Evolutionary conservation across 1,140 invertebrate genomes (phyloP).

Genomic region (Chelonus insularis): DNA sequence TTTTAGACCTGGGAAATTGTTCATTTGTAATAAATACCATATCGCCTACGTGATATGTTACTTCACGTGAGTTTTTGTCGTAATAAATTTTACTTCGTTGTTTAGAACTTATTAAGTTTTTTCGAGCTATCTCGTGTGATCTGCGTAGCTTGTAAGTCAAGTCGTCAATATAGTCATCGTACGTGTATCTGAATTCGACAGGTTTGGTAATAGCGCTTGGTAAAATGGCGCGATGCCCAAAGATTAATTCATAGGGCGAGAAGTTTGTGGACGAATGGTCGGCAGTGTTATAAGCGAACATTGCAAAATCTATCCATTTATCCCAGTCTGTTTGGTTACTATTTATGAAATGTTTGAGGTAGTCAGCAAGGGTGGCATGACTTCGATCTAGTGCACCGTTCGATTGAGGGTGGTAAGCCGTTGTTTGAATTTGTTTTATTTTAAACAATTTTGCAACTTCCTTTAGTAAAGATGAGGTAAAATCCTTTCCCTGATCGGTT

Average conservation of each 20-base stretch:
- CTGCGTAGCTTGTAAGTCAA: conserved; percentile 1
- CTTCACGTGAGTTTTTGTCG: not conserved
- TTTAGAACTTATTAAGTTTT: not conserved
- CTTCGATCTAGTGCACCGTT: conserved; percentile 35
- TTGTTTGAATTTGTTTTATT: conserved; percentile 32
- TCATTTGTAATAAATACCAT: conserved; percentile 3
- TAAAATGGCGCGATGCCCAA: conserved; percentile 5
- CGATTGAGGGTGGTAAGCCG: conserved; percentile 36
- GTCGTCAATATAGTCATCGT: not conserved
- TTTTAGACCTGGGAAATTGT: conserved; percentile 3
- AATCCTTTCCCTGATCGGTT: conserved; percentile 43
- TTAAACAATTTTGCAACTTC: conserved; percentile 34
- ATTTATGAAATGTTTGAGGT: conserved; percentile 35
- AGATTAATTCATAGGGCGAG: conserved; percentile 17
- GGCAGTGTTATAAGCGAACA: conserved; percentile 25
- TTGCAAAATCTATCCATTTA: conserved; percentile 34
- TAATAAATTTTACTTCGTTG: conserved; percentile 12
- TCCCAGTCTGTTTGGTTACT: conserved; percentile 45
- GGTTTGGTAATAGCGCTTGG: not conserved
- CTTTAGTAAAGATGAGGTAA: conserved; percentile 36
- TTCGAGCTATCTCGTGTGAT: not conserved
- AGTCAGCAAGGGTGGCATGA: conserved; percentile 34
- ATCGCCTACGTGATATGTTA: conserved; percentile 9
- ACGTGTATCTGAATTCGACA: too few species aligned
- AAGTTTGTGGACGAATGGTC: conserved; percentile 39